Evolutionary conservation across 2,888 invertebrate species (phyloP), one percentile per base, ranked within the genome.

Genomic region (Ellobium chinense): DNA sequence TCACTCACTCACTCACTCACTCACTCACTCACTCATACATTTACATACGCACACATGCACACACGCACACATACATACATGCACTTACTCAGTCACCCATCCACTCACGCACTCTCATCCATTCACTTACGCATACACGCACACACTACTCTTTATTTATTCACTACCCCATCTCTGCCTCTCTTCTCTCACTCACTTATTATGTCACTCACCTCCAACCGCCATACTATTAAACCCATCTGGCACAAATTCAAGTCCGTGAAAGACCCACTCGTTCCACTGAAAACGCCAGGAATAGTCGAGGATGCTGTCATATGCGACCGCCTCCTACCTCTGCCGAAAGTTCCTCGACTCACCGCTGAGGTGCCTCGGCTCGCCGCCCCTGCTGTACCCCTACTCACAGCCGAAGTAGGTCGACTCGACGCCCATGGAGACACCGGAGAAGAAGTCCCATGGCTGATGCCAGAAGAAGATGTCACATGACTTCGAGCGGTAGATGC

Each of bases 191-290:
- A 46, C 46, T 46, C 46, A 18, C 46, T 46, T 18, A 46, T 18
- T 46, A 12, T 46, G 46, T 46, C 46, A 7, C 58, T 65, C n/a
- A 75, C 75, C 65, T 75, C 65, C 36, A 66, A 9, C 24, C 2
- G 46, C 75, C 75, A 75, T 3, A 75, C 54, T 0, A 34, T 65
- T 18, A 75, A 21, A 4, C 65, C 75, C 12, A 34, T 18, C 9
- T 29, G 46, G 31, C 63, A 65, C 24, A 31, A n/a, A 29, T n/a
- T 29, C 21, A 75, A 5, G 5, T 75, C 27, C n/a, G 56, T 54
- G n/a, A 27, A n/a, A 21, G 31, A 36, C 1, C 34, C 34, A 3
- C n/a, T 2, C 1, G 34, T 34, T 9, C 27, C 36, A n/a, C 24
- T 18, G 21, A 60, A 31, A 1, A 46, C 18, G 34, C 29, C 63